Percentiles rank a stretch among this genome's conserved stretches.
Conservation (phyloP, 2,797 vertebrate species). For the Anas capensis region DNA sequence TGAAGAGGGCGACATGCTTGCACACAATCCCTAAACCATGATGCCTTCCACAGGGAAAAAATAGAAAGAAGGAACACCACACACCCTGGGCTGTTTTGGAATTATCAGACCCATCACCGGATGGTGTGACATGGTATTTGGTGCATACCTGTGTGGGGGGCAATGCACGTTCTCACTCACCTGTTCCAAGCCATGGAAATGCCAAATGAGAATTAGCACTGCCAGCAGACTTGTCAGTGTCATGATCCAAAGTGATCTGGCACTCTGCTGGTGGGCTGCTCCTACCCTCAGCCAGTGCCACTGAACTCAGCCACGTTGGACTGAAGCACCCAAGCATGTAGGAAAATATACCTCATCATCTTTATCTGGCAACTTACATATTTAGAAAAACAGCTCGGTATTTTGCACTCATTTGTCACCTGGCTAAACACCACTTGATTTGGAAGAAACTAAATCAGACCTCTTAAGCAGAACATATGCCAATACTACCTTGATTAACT, state of each 20-base stretch:
- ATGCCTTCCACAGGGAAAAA: background rate
- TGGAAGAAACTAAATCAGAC: background rate
- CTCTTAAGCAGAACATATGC: background rate
- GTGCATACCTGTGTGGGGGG: rapidly evolving
- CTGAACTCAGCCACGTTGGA: background rate
- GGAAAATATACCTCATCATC: background rate
- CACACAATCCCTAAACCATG: background rate
- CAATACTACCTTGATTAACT: background rate
- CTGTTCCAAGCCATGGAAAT: rapidly evolving
- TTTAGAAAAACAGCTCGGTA: background rate
- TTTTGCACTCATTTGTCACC: background rate
- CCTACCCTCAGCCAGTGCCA: background rate
- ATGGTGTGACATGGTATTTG: background rate
- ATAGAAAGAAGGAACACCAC: background rate
- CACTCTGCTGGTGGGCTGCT: background rate
- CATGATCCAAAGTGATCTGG: rapidly evolving
- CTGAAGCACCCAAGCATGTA: background rate
- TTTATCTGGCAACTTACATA: background rate
- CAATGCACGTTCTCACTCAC: rapidly evolving
- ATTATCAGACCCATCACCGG: background rate
- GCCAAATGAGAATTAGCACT: background rate
- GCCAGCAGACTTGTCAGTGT: background rate
- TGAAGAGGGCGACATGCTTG: rapidly evolving
- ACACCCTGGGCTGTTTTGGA: background rate
- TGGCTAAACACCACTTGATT: background rate